These are phyloP conservation scores for Thinocorus orbignyianus DNA, from an alignment of 2,113 vertebrate species.

Conservation along the genomic window DNA sequence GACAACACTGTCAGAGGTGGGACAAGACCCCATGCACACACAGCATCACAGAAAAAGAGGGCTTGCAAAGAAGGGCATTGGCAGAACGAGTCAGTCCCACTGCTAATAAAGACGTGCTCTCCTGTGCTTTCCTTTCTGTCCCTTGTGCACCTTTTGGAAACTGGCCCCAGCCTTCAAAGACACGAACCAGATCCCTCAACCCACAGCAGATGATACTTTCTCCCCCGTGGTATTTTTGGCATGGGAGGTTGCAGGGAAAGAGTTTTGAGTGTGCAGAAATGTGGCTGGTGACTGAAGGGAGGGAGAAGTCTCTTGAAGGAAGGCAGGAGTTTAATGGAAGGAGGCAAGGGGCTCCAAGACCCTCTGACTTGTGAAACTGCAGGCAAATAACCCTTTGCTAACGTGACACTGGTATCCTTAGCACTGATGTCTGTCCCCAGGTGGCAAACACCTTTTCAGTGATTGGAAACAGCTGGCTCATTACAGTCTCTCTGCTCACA, in stretches of 20 bases:
- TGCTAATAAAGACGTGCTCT: background rate
- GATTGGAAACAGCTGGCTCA: background rate
- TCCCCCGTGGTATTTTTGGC: background rate
- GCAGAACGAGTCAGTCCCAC: background rate
- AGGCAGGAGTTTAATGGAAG: background rate
- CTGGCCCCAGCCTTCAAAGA: background rate
- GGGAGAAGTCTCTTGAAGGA: background rate
- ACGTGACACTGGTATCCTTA: rapidly evolving
- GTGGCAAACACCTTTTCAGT: rapidly evolving
- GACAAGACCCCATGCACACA: background rate
- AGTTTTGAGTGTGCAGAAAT: background rate
- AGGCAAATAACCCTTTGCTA: background rate
- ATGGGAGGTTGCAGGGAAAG: background rate
- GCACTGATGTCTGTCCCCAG: background rate
- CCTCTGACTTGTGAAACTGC: background rate
- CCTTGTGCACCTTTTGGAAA: background rate
- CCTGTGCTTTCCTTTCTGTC: background rate
- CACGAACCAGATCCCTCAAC: background rate
- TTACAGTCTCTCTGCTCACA: background rate
- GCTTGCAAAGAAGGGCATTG: background rate
- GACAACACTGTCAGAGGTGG: background rate
- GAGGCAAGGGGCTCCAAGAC: background rate
- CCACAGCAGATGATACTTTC: rapidly evolving
- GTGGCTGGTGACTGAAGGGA: background rate
- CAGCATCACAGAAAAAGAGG: rapidly evolving